A percentile compares a stretch with the other conserved stretches of the same genome.
Evolutionary conservation across 2,888 invertebrate genomes (phyloP).

Genomic region (Neoascia interrupta): DNA sequence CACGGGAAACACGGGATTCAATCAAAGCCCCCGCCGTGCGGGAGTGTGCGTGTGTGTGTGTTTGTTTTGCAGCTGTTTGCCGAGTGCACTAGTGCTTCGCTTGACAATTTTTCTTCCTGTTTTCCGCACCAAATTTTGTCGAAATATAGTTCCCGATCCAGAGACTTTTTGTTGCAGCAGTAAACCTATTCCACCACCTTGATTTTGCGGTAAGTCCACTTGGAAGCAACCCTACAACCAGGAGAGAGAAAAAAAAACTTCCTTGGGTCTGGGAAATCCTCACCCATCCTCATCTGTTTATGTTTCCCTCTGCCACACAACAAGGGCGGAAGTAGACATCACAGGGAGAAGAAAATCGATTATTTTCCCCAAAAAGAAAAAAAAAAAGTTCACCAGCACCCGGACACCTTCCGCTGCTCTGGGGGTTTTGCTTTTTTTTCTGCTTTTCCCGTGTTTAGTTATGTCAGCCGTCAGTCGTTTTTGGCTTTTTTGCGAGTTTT

Average conservation of each 20-base stretch:
- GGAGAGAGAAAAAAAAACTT: conserved; percentile 12
- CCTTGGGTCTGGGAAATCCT: conserved; percentile 26
- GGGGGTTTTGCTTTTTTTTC: neutral
- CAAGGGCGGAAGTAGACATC: conserved; percentile 64
- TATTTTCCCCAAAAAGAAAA: conserved; percentile 48
- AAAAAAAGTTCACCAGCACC: conserved; percentile 36
- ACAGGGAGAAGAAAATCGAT: conserved; percentile 66
- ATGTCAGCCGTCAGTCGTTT: conserved; percentile 40
- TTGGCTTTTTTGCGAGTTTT: conserved; percentile 5
- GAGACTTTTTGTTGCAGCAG: too few relatives aligned
- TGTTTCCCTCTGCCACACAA: conserved; percentile 48
- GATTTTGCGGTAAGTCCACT: conserved; percentile 50
- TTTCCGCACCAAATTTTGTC: too few relatives aligned
- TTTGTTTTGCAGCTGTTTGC: conserved; percentile 62
- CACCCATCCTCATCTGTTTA: conserved; percentile 31
- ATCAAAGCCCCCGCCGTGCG: too few relatives aligned
- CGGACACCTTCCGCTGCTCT: conserved; percentile 40
- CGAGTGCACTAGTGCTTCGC: conserved; percentile 38
- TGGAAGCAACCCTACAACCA: too few relatives aligned
- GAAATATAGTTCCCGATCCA: too few relatives aligned
- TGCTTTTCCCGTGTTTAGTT: conserved; percentile 25
- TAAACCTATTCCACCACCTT: too few relatives aligned
- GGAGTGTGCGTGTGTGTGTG: conserved; percentile 59
- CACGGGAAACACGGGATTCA: too few relatives aligned
- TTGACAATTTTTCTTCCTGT: conserved; percentile 51